Base-by-base conservation (phyloP, 2,113 vertebrate species). In the Manacus vitellinus region DNA sequence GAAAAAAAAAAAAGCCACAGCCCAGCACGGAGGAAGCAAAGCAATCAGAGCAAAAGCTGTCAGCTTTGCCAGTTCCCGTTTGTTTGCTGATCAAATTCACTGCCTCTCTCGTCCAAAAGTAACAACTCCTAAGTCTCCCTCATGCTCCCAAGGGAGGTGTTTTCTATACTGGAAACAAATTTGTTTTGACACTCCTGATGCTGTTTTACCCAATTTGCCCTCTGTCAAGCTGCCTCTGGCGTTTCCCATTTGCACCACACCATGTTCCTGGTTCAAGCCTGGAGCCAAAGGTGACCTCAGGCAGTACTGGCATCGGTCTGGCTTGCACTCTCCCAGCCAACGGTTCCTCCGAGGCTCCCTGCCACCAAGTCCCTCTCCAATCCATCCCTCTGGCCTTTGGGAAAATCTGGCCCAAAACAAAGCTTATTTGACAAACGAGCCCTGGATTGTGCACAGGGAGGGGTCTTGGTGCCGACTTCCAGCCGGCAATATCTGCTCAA, bases 31-130 rank as follows among this genome's bases (percentile, higher is more conserved):
- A 85, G 54, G 90, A 91, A 92, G 72, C 58, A 94, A 79, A 95
- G 89, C 76, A 80, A 95, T 94, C 92, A 87, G 85, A 74, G 78
- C 83, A 84, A 92, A 96, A 96, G 66, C 91, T 92, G 61, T 82
- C 67, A 59, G 95, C 92, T 94, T 93, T 95, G 86, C 94, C 92
- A 75, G 73, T 55, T 92, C 63, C 56, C 54, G 16, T 89, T 94
- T 94, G 78, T 92, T 94, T 44, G 1, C 79, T 85, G 85, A 94
- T 94, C 91, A 94, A 85, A 94, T 94, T 92, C 92, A 56, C 77
- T 89, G 85, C 54, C 65, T 92, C 74, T 35, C 75, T 68, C 1
- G 2, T 96, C 93, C 94, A 91, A 88, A 92, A 94, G 86, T 92
- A 94, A 84, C 93, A 93, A 21, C 63, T 88, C 83, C 33, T 62